A percentile compares a stretch with the other conserved stretches of the same genome.
Conservation (phyloP, 2,888 invertebrate genomes). For the Athrips mouffetella region DNA sequence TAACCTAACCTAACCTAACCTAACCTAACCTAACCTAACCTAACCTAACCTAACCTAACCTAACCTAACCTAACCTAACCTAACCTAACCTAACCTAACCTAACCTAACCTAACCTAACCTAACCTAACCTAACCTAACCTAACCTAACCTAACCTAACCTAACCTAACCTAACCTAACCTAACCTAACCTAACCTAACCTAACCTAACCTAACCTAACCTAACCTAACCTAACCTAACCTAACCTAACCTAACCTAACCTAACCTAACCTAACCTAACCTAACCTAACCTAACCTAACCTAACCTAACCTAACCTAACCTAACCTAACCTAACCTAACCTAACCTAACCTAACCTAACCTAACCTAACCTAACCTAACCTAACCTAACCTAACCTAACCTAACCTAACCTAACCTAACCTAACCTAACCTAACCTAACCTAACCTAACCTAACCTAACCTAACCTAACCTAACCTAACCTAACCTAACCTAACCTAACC, state of each 20-base stretch:
- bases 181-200: background rate
- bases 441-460: background rate
- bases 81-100: background rate
- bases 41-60: background rate
- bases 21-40: background rate
- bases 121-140: background rate
- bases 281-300: background rate
- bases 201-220: background rate
- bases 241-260: background rate
- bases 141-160: background rate
- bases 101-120: background rate
- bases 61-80: background rate
- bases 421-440: background rate
- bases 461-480: background rate
- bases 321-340: background rate
- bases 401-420: background rate
- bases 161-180: background rate
- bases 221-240: background rate
- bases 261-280: background rate
- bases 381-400: background rate
- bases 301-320: background rate
- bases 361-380: background rate
- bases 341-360: background rate
- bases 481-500: background rate
- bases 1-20: background rate